Percentiles rank a stretch among this genome's conserved stretches.
Conservation (phyloP, 2,888 invertebrate genomes). For the Tineola bisselliella region DNA sequence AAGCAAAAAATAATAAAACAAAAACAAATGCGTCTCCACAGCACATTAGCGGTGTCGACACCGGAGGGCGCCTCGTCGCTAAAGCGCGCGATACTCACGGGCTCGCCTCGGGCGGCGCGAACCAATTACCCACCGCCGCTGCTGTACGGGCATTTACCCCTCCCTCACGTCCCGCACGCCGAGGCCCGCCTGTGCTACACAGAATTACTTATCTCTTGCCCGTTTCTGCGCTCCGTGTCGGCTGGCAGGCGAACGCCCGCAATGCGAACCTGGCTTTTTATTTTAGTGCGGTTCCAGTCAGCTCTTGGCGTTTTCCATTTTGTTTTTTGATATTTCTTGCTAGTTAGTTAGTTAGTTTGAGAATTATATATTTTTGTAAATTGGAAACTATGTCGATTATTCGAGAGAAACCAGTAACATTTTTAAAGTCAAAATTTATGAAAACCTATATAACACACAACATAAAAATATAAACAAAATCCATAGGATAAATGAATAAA, state of each 20-base stretch:
- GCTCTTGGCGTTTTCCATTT: background rate
- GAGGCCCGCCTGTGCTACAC: conserved; percentile 20
- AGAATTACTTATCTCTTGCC: conserved; percentile 52
- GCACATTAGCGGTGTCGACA: conserved; percentile 42
- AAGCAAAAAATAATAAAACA: conserved; percentile 17
- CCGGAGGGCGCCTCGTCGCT: conserved; percentile 65
- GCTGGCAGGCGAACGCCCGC: conserved; percentile 58
- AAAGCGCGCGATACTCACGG: conserved; percentile 65
- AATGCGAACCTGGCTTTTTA: conserved; percentile 48
- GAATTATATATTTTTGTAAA: too few species aligned
- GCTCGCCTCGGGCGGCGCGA: conserved; percentile 66
- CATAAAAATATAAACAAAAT: background rate
- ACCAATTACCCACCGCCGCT: conserved; percentile 63
- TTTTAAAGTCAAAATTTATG: too few species aligned
- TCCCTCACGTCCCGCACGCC: conserved; percentile 24
- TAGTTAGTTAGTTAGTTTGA: too few species aligned
- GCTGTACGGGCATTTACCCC: conserved; percentile 52
- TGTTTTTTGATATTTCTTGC: too few species aligned
- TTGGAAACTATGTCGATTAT: too few species aligned
- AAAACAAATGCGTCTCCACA: conserved; percentile 31
- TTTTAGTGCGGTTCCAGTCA: conserved; percentile 18
- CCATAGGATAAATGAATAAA: too few species aligned
- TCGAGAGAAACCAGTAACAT: too few species aligned
- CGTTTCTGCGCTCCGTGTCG: conserved; percentile 45
- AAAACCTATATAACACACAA: background rate